These are phyloP conservation scores for Ascaphus truei DNA, from an alignment of 2,113 vertebrate species.

Conservation along the genomic window DNA sequence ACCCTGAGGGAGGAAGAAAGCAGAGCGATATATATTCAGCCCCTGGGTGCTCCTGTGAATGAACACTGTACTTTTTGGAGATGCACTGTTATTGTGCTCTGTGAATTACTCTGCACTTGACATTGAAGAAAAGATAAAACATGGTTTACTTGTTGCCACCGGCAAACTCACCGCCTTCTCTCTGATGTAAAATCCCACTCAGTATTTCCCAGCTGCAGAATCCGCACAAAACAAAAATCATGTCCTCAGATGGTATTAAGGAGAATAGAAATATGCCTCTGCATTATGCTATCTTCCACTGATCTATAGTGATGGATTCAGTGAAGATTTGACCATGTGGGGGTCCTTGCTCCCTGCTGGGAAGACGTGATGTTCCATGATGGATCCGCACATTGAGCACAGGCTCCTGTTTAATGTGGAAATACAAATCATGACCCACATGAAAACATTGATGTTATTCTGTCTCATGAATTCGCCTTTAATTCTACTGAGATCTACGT, in stretches of 20 bases:
- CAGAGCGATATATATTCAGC: too few species aligned
- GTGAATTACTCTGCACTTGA: background rate
- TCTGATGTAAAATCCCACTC: background rate
- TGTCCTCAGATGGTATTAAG: background rate
- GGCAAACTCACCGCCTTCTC: background rate
- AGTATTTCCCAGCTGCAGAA: slow-evolving; percentile 16
- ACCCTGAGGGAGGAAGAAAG: background rate
- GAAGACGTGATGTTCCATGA: too few species aligned
- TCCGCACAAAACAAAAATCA: background rate
- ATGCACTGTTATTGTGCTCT: background rate
- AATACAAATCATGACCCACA: too few species aligned
- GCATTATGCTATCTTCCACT: background rate
- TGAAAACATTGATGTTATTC: too few species aligned
- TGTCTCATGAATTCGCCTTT: too few species aligned
- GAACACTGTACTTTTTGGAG: background rate
- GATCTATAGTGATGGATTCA: background rate
- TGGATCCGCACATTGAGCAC: too few species aligned
- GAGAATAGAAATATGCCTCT: background rate
- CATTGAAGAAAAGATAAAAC: background rate
- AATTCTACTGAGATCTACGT: too few species aligned
- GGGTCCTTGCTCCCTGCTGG: too few species aligned
- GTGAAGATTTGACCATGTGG: too few species aligned
- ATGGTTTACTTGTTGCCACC: background rate
- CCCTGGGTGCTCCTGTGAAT: background rate
- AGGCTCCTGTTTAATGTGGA: too few species aligned